A percentile compares a stretch with the other conserved stretches of the same genome.
phyloP scores from a whole-genome alignment of 2,113 vertebrate species.

The Anthoscopus minutus region DNA sequence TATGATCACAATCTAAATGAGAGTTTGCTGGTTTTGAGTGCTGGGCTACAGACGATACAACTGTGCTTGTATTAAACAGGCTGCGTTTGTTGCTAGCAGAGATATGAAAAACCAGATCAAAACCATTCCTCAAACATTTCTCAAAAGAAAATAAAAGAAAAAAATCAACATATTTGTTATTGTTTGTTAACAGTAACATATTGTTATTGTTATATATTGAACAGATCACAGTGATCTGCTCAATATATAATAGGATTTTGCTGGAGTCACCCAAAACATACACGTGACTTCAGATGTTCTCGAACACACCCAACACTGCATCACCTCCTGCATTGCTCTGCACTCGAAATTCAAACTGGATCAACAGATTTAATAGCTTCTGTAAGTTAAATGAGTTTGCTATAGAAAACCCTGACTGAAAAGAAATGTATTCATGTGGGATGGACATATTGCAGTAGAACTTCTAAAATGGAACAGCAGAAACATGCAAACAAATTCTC shows the following conservation, averaged over 20 bases:
- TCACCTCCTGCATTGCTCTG: neutral
- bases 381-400: neutral
- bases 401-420: neutral
- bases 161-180: neutral
- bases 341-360: neutral
- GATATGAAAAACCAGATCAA: neutral
- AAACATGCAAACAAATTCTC: neutral
- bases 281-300: neutral
- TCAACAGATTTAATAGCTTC: neutral
- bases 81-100: neutral
- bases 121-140: neutral
- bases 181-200: neutral
- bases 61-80: neutral
- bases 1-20: neutral
- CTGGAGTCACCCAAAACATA: neutral
- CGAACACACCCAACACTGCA: neutral
- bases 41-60: neutral
- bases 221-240: too few species aligned
- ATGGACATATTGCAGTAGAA: accelerated
- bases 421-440: neutral
- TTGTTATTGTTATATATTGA: too few species aligned
- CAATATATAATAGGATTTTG: too few species aligned
- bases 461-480: neutral
- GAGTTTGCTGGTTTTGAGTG: neutral
- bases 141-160: neutral